Conservation (phyloP, 2,113 vertebrate genomes). For the Crotalus horridus region DNA sequence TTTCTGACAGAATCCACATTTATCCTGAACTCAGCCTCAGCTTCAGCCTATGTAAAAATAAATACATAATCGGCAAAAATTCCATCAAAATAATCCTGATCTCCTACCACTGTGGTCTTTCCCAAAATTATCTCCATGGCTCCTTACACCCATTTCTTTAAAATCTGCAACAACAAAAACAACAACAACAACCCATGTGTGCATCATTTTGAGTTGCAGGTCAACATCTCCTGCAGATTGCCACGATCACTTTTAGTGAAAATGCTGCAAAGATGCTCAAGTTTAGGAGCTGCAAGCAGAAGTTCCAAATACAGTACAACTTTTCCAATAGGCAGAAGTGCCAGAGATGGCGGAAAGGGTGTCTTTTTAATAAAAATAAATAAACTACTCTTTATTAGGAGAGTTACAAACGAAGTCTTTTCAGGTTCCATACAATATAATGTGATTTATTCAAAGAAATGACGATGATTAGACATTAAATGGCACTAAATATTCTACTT, state of each 20-base stretch:
- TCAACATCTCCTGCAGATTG: neutral
- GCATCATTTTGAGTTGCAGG: neutral
- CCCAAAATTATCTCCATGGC: neutral
- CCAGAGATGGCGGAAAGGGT: conserved; percentile 50
- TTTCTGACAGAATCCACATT: neutral
- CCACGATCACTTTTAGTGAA: neutral
- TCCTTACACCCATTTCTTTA: neutral
- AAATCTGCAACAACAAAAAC: neutral
- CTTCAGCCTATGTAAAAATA: neutral
- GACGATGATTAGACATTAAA: conserved; percentile 74
- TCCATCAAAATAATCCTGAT: neutral
- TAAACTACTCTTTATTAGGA: conserved; percentile 63
- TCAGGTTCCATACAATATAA: conserved; percentile 74
- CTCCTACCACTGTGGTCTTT: neutral
- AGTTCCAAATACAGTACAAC: neutral
- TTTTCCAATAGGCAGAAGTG: neutral
- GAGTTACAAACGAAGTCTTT: conserved; percentile 67
- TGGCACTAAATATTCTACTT: conserved; percentile 74
- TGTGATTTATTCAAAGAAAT: conserved; percentile 74
- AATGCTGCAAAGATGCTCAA: neutral
- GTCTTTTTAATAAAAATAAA: conserved; percentile 19
- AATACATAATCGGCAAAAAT: neutral
- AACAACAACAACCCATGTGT: neutral
- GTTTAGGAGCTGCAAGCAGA: rapidly evolving
- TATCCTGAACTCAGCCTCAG: neutral